Percentiles rank a stretch among this genome's conserved stretches.
Evolutionary conservation across 2,113 vertebrate genomes (phyloP).

Genomic region (Hylia prasina): DNA sequence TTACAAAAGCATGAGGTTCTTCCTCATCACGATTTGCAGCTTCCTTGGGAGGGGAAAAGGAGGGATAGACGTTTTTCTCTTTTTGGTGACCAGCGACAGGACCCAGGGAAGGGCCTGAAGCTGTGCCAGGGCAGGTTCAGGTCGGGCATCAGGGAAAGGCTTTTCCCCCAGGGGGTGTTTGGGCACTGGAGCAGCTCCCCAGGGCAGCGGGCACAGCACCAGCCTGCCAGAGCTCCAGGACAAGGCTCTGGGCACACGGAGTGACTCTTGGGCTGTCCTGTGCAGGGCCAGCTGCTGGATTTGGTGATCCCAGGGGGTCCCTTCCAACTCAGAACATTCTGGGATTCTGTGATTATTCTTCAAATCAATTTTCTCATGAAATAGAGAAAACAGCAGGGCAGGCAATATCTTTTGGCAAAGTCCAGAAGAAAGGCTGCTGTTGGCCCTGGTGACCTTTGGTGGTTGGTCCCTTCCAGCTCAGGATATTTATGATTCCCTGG

Average conservation of each 20-base stretch:
- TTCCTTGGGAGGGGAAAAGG: background rate
- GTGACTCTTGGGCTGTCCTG: too few relatives aligned
- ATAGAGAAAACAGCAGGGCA: background rate
- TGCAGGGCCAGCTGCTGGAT: too few relatives aligned
- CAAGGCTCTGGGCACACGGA: fast-evolving
- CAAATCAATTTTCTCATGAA: background rate
- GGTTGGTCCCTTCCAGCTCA: background rate
- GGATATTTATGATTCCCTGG: background rate
- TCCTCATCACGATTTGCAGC: background rate
- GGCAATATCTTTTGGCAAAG: background rate
- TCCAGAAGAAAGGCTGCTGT: background rate
- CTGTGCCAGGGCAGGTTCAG: background rate
- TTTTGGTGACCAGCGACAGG: fast-evolving
- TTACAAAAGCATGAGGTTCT: background rate
- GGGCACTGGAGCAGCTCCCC: background rate
- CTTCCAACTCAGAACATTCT: background rate
- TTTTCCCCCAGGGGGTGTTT: background rate
- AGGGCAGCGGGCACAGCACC: too few relatives aligned
- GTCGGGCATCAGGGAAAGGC: background rate
- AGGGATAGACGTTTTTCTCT: background rate
- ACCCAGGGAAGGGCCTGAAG: background rate
- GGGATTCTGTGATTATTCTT: background rate
- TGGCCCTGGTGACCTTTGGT: background rate
- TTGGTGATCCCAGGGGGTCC: too few relatives aligned
- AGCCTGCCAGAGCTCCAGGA: too few relatives aligned